Conservation (phyloP, 2,888 invertebrate genomes). For the Noctua fimbriata region DNA sequence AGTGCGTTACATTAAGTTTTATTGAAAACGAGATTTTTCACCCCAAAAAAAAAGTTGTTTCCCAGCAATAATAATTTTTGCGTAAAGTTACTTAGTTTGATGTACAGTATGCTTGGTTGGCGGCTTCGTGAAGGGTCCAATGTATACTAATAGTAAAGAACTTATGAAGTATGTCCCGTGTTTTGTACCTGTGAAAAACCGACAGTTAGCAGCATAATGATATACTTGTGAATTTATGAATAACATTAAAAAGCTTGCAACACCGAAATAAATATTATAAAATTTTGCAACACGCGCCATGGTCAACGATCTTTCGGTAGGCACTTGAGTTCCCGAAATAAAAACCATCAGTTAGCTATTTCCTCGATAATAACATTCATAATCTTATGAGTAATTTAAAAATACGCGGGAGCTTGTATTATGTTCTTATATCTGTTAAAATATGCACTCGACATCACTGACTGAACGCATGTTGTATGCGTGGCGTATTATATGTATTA, state of each 20-base stretch:
- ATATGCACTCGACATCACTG: constrained; percentile 9
- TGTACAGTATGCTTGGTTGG: too few species aligned
- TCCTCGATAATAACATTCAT: constrained; percentile 46
- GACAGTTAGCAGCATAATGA: not conserved
- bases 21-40: too few species aligned
- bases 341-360: constrained; percentile 52
- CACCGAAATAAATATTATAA: constrained; percentile 1
- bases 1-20: too few species aligned
- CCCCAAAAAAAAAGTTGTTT: too few species aligned
- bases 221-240: not conserved
- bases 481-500: too few species aligned
- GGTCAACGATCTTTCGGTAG: constrained; percentile 39
- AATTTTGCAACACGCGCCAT: constrained; percentile 35
- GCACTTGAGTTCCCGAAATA: constrained; percentile 58
- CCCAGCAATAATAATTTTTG: too few species aligned
- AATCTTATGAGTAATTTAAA: constrained; percentile 18
- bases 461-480: not conserved
- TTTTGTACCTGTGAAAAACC: not conserved
- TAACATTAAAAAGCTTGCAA: constrained; percentile 10
- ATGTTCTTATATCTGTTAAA: not conserved
- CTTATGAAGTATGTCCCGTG: not conserved
- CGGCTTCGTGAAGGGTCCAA: too few species aligned
- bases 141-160: not conserved
- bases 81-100: too few species aligned
- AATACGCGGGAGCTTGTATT: constrained; percentile 13